Conservation (phyloP, 2,888 invertebrate species). For the Diaperis boleti region DNA sequence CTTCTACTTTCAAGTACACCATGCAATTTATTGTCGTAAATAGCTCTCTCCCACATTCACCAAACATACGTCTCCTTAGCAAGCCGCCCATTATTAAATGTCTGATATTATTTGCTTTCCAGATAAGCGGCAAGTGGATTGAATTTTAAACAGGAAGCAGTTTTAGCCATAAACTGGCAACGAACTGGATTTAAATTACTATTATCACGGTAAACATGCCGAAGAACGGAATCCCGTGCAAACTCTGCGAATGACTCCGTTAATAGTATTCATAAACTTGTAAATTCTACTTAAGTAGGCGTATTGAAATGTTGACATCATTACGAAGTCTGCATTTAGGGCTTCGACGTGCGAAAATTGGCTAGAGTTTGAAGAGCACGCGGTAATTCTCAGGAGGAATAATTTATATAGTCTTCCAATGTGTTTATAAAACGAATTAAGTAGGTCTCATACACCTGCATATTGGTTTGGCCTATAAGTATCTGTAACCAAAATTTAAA, state of each 20-base stretch:
- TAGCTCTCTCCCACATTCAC: conserved; percentile 9
- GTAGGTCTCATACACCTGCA: too few species aligned
- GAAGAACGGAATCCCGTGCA: conserved; percentile 28
- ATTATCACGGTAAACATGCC: conserved; percentile 36
- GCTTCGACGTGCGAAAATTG: background rate
- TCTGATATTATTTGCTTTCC: conserved; percentile 31
- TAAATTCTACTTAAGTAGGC: conserved; percentile 20
- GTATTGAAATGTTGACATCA: conserved; percentile 17
- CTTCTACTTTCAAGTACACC: background rate
- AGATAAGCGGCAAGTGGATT: conserved; percentile 36
- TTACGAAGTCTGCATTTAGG: conserved; percentile 8
- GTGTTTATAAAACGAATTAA: too few species aligned
- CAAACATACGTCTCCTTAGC: conserved; percentile 21
- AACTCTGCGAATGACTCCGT: conserved; percentile 19
- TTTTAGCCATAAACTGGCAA: conserved; percentile 29
- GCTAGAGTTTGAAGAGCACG: background rate
- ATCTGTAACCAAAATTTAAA: too few species aligned
- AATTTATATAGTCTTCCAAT: too few species aligned
- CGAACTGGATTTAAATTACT: conserved; percentile 34
- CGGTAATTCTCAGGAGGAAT: too few species aligned
- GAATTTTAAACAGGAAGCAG: conserved; percentile 36
- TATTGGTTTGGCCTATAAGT: too few species aligned
- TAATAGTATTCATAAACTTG: conserved; percentile 31
- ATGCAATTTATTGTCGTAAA: conserved; percentile 14
- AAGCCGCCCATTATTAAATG: conserved; percentile 28